These are phyloP conservation scores for Triplophysa dalaica DNA, from an alignment of 2,113 vertebrate genomes.

Conservation along the genomic window DNA sequence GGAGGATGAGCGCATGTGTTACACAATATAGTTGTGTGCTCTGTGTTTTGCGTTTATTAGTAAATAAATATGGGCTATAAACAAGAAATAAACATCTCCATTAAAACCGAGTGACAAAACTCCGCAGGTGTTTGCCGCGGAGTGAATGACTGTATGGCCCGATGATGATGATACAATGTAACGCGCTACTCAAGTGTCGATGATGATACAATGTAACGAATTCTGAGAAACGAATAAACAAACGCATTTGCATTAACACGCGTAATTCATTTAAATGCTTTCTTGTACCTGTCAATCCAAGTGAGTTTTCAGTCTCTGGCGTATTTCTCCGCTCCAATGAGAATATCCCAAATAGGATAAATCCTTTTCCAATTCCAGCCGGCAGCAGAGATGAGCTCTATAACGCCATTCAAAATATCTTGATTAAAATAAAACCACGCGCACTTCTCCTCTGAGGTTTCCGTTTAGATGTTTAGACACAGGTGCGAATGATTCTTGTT, in stretches of 20 bases:
- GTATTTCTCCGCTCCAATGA: constrained; percentile 11
- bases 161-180: neutral
- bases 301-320: constrained; percentile 13
- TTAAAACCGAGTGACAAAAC: too few relatives aligned
- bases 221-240: neutral
- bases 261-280: neutral
- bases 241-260: neutral
- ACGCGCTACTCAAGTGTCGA: too few relatives aligned
- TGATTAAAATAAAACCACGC: constrained; percentile 23
- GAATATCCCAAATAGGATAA: constrained; percentile 26
- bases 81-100: neutral
- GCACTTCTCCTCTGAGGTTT: neutral
- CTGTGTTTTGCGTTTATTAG: too few relatives aligned
- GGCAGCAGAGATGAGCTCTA: constrained; percentile 20
- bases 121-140: neutral
- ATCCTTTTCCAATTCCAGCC: constrained; percentile 48
- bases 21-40: neutral
- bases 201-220: neutral
- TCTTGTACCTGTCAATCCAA: constrained; percentile 21
- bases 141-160: neutral
- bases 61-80: neutral
- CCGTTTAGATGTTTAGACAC: neutral
- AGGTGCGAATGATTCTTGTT: neutral
- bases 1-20: neutral
- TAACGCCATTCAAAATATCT: constrained; percentile 16